These are phyloP conservation scores for Cyprinodon diabolis DNA, from an alignment of 2,797 vertebrate species.

Conservation along the genomic window DNA sequence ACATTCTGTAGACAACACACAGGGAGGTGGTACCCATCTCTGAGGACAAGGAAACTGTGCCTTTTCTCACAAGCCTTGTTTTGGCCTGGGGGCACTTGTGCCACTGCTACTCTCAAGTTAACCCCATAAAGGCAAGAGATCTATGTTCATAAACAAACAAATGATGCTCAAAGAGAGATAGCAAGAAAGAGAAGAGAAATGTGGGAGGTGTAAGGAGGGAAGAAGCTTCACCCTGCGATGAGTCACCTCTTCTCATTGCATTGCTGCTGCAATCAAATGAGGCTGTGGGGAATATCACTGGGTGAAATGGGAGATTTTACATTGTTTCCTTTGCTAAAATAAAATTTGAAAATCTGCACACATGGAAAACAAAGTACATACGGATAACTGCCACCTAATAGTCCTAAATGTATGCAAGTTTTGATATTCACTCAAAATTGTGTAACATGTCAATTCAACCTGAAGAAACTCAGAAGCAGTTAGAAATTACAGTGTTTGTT, in stretches of 20 bases:
- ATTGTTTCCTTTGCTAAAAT: constrained; percentile 5
- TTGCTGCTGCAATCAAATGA: constrained; percentile 34
- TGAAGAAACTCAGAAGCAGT: too few species aligned
- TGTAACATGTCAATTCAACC: too few species aligned
- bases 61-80: constrained; percentile 73
- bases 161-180: constrained; percentile 30
- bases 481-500: too few species aligned
- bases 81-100: constrained; percentile 76
- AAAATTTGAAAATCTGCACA: neutral
- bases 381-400: constrained; percentile 7
- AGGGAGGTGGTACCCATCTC: constrained; percentile 27
- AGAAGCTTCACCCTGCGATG: constrained; percentile 54
- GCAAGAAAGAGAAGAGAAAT: constrained; percentile 13
- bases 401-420: neutral
- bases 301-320: constrained; percentile 58
- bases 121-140: constrained; percentile 56
- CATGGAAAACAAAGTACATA: constrained; percentile 28
- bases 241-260: constrained; percentile 53
- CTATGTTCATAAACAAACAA: constrained; percentile 59
- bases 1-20: constrained; percentile 33
- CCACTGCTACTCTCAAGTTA: constrained; percentile 69
- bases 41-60: constrained; percentile 52
- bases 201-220: constrained; percentile 43
- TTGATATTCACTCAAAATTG: neutral
- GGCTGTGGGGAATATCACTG: constrained; percentile 50